Percentiles rank a stretch among this genome's conserved stretches.
Conservation (phyloP, 2,797 vertebrate genomes). For the Spea hammondii region DNA sequence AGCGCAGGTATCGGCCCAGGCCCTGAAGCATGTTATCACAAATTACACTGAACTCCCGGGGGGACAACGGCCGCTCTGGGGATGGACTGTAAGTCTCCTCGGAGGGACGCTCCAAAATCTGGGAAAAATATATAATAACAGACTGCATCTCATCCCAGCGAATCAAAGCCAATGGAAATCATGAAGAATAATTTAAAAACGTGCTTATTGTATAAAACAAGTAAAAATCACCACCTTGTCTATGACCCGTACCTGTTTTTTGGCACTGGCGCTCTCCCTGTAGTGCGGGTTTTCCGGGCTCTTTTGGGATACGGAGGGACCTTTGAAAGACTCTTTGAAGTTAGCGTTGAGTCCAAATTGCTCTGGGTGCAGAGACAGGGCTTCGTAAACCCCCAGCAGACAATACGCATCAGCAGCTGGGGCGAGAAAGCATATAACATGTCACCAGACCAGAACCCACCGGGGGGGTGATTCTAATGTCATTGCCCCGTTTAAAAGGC, state of each 20-base stretch:
- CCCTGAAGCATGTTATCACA: constrained; percentile 91
- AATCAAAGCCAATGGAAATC: too few species aligned
- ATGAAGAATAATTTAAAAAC: too few species aligned
- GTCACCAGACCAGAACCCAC: too few species aligned
- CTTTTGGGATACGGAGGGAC: constrained; percentile 41
- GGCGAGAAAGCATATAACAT: background rate
- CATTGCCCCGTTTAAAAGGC: background rate
- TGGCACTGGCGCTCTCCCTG: too few species aligned
- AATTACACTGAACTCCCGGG: constrained; percentile 76
- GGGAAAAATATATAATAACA: background rate
- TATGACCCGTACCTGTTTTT: constrained; percentile 55
- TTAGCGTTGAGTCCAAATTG: constrained; percentile 68
- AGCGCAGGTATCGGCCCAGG: constrained; percentile 81
- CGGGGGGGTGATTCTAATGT: too few species aligned
- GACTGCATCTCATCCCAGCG: too few species aligned
- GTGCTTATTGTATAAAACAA: background rate
- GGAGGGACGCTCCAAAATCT: background rate
- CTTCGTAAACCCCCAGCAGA: constrained; percentile 77
- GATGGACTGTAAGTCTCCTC: background rate
- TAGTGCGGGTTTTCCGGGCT: constrained; percentile 25
- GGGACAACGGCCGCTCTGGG: constrained; percentile 52
- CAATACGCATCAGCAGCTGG: constrained; percentile 82
- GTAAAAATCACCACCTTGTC: background rate
- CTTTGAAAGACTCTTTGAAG: constrained; percentile 53
- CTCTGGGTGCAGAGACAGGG: constrained; percentile 66